Evolutionary conservation across 2,113 vertebrate genomes (phyloP).

Genomic region (Marmota monax): DNA sequence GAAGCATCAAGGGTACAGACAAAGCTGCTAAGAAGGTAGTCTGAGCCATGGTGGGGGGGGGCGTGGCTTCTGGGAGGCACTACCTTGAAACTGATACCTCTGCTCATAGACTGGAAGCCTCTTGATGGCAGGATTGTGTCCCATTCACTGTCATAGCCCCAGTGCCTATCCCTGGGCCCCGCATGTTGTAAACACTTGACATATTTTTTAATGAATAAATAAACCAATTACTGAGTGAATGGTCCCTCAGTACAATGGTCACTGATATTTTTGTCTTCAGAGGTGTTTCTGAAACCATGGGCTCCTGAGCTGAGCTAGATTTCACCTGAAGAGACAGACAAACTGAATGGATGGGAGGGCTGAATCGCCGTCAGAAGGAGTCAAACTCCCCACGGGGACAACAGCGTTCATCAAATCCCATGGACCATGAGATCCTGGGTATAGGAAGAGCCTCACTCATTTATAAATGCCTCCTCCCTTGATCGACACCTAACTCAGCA

Average conservation of each 20-base stretch:
- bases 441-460: background rate
- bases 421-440: background rate
- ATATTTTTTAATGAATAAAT: constrained; percentile 4
- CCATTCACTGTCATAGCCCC: background rate
- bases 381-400: background rate
- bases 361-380: background rate
- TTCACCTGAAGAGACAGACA: background rate
- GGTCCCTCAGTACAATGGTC: background rate
- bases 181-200: background rate
- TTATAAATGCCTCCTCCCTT: background rate
- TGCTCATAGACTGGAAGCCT: background rate
- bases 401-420: background rate
- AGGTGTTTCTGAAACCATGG: background rate
- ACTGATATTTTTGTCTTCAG: background rate
- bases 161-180: background rate
- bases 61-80: background rate
- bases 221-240: background rate
- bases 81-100: background rate
- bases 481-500: background rate
- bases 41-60: background rate
- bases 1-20: background rate
- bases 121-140: background rate
- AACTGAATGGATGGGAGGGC: background rate
- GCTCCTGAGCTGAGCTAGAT: background rate
- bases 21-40: background rate